Conservation (phyloP, 2,888 invertebrate species). For the Pollenia griseotomentosa region DNA sequence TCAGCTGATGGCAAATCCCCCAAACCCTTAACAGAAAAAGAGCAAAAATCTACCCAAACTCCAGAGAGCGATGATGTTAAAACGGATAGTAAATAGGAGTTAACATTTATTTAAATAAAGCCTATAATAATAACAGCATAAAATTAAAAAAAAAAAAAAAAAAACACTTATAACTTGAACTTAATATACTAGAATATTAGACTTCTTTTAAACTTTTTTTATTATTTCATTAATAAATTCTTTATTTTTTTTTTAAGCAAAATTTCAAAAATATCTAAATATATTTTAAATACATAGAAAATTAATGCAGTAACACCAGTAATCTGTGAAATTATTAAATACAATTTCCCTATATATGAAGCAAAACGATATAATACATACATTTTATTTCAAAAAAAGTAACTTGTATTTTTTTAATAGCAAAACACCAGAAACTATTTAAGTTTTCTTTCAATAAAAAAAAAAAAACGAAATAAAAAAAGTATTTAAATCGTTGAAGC, state of each 20-base stretch:
- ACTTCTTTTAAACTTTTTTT: conserved; percentile 37
- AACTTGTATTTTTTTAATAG: conserved; percentile 5
- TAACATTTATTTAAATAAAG: not conserved
- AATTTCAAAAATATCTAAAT: conserved; percentile 33
- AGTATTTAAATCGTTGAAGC: conserved; percentile 10
- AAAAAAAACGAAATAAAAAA: conserved; percentile 5
- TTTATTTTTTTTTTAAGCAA: conserved; percentile 31
- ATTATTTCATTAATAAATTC: conserved; percentile 28
- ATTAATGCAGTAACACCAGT: conserved; percentile 24
- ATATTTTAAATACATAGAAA: conserved; percentile 45
- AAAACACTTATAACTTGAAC: conserved; percentile 39
- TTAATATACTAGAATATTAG: conserved; percentile 44
- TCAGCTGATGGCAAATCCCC: conserved; percentile 74
- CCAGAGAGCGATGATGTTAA: conserved; percentile 38
- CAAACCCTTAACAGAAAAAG: conserved; percentile 53
- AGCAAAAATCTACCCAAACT: conserved; percentile 38
- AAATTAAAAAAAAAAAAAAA: not conserved
- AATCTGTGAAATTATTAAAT: conserved; percentile 52
- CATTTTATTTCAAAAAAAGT: conserved; percentile 1
- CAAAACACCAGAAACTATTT: conserved; percentile 23
- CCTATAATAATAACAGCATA: conserved; percentile 15
- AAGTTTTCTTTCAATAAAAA: not conserved
- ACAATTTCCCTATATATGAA: conserved; percentile 40
- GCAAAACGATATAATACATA: conserved; percentile 21
- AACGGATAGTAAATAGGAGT: conserved; percentile 20